Base-by-base conservation (phyloP, 53 echinoderm and acorn worm genomes). In the Temnopleurus reevesii region DNA sequence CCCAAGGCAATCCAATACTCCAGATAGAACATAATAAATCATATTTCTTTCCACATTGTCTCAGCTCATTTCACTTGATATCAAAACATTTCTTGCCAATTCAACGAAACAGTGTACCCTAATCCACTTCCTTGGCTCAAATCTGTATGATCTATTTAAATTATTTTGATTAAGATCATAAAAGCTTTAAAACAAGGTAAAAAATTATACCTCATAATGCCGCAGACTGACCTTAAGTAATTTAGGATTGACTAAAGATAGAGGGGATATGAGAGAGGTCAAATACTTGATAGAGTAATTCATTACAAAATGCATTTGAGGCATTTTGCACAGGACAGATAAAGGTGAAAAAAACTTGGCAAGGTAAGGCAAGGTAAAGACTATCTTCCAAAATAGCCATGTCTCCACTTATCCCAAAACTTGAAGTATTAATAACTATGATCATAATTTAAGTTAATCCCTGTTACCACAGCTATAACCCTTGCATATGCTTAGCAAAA, bases 331-430 rank as follows among this genome's bases (percentile, higher is more conserved):
- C 41, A 38, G 21, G 71, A 17, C 21, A n/a, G 43, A 43, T n/a
- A 71, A 71, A 23, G 15, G 17, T 38, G 36, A 41, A n/a, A 71
- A 71, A 65, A 38, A 71, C 71, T 43, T 71, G 71, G 71, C 71
- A 71, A 71, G 0, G n/a, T n/a, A n/a, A n/a, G n/a, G n/a, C n/a
- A n/a, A n/a, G 7, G 71, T 27, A n/a, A 21, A 5, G 19, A 71
- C 41, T 0, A 71, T 71, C 19, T 8, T 38, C n/a, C 19, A n/a
- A n/a, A n/a, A n/a, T n/a, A n/a, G n/a, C n/a, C n/a, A n/a, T n/a
- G n/a, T n/a, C n/a, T n/a, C n/a, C n/a, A n/a, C n/a, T n/a, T n/a
- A n/a, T n/a, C n/a, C n/a, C n/a, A n/a, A n/a, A n/a, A n/a, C n/a
- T n/a, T n/a, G n/a, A n/a, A n/a, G n/a, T n/a, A n/a, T n/a, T n/a